A percentile compares a stretch with the other conserved stretches of the same genome.
Evolutionary conservation across 2,113 vertebrate genomes (phyloP).

Genomic region (Haplotaxodon microlepis): DNA sequence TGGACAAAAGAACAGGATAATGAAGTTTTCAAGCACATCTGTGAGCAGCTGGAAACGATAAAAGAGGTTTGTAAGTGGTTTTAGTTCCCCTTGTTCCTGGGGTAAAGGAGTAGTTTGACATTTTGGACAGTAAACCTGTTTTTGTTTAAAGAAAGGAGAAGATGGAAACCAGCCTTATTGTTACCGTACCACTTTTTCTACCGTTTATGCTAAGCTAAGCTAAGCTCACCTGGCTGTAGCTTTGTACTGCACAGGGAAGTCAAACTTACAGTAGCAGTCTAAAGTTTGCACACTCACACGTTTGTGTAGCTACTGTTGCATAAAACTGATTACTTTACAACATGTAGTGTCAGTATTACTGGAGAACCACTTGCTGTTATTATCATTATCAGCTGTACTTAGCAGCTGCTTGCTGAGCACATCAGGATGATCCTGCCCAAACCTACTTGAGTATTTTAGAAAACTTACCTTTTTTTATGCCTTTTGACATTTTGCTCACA

Average conservation of each 20-base stretch:
- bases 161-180: not conserved
- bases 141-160: not conserved
- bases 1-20: not conserved
- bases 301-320: fast-evolving
- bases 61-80: not conserved
- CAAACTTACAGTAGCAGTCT: not conserved
- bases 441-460: not conserved
- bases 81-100: not conserved
- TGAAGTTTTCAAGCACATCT: not conserved
- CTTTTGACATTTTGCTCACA: not conserved
- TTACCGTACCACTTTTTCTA: fast-evolving
- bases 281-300: fast-evolving
- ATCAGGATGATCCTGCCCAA: fast-evolving
- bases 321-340: not conserved
- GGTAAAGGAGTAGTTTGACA: not conserved
- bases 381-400: fast-evolving
- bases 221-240: not conserved
- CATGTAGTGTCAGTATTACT: not conserved
- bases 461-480: fast-evolving
- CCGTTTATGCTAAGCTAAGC: not conserved
- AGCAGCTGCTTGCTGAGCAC: not conserved
- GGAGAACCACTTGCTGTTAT: not conserved
- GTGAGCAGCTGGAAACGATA: not conserved
- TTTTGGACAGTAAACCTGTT: not conserved
- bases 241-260: fast-evolving